phyloP scores from a whole-genome alignment of 2,797 vertebrate genomes.

The Scarus forsteni region DNA sequence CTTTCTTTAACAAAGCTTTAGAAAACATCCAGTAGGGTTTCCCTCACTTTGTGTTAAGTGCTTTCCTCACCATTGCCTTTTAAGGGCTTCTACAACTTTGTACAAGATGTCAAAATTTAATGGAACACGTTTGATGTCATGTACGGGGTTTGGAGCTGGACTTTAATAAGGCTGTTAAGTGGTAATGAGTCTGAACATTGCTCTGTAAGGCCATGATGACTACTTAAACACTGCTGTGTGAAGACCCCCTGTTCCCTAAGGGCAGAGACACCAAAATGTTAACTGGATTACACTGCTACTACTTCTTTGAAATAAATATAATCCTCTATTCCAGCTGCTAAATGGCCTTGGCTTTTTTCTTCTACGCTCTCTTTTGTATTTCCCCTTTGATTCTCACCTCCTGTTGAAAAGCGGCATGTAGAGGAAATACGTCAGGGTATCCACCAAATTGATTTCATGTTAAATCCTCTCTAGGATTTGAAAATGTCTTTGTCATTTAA shows the following conservation, averaged over 20 bases:
- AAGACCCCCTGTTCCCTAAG: conserved; percentile 58
- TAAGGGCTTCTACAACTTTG: conserved; percentile 77
- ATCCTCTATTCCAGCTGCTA: conserved; percentile 59
- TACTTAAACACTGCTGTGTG: conserved; percentile 64
- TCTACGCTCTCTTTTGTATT: conserved; percentile 25
- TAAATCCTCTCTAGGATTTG: conserved; percentile 34
- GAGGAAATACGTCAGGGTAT: conserved; percentile 14
- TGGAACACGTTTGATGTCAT: conserved; percentile 81
- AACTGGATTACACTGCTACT: conserved; percentile 71
- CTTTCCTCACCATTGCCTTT: conserved; percentile 69
- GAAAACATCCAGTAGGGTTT: conserved; percentile 59
- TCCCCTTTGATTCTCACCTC: conserved; percentile 49
- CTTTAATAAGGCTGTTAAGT: conserved; percentile 82
- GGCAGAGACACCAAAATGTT: conserved; percentile 69
- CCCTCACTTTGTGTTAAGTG: conserved; percentile 40
- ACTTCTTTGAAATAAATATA: conserved; percentile 72
- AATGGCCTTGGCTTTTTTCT: conserved; percentile 41
- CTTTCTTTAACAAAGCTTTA: conserved; percentile 77
- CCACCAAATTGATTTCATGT: conserved; percentile 30
- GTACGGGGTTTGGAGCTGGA: conserved; percentile 75
- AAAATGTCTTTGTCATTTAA: conserved; percentile 23
- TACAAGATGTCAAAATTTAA: conserved; percentile 81
- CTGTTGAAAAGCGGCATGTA: conserved; percentile 27
- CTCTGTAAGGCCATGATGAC: conserved; percentile 69
- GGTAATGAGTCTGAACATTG: conserved; percentile 81